Base-by-base conservation (phyloP, 2,888 invertebrate species). In the Hyles lineata region DNA sequence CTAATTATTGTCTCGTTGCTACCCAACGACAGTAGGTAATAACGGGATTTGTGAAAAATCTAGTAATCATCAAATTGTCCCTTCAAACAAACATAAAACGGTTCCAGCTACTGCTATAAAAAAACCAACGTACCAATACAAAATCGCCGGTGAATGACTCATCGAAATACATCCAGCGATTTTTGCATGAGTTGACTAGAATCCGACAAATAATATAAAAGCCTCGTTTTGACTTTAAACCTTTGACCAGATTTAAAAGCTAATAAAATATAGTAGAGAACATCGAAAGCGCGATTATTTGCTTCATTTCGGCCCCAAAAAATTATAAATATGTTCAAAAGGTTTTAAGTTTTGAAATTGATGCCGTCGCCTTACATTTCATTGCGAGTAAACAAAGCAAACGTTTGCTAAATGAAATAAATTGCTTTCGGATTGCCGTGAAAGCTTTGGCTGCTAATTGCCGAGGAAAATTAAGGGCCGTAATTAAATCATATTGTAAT, bases 401-500 rank as follows among this genome's bases (percentile, higher is more conserved):
- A 21, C 62, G 55, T 73, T 70, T 70, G 55, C 61, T 61, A 52
- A 61, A 73, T 50, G 50, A 52, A 62, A 62, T 58, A 63, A 67
- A 73, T 73, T 70, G 70, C 55, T 70, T 71, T 73, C 71, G 60
- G 72, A 72, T 70, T 58, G 63, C 69, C 74, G 73, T 59, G 69
- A 74, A 76, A 73, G 76, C 76, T 78, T 76, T 77, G 78, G 79
- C 79, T 78, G 79, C 74, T 78, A 79, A 81, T 79, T 79, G 78
- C 74, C 72, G 76, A 76, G 77, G 77, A 80, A 79, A 79, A 77
- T 79, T 76, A 72, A 79, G 76, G 63, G 70, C 72, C 75, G 74
- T 77, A 74, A 75, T 80, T 75, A 78, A 73, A 74, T 69, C 73
- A 72, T 70, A 63, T 23, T 67, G 55, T 60, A 71, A 60, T 60